Evolutionary conservation across 1,140 invertebrate genomes (phyloP).

Genomic region (Tenebrio molitor): DNA sequence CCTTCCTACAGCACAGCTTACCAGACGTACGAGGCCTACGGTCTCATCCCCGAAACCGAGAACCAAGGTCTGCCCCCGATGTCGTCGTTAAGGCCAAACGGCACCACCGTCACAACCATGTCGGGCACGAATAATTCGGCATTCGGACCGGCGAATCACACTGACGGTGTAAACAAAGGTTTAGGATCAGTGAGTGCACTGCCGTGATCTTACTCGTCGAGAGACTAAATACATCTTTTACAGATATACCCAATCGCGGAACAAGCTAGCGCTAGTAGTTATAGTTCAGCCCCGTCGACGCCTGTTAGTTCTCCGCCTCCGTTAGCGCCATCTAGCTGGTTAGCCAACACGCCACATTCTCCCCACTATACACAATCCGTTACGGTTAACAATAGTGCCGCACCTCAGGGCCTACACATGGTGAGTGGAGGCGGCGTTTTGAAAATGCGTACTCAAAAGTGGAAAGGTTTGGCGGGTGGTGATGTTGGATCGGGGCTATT

Average conservation of each 20-base stretch:
- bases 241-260: conserved; percentile 88
- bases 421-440: conserved; percentile 57
- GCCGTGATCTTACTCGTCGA: not conserved
- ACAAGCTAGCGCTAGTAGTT: conserved; percentile 89
- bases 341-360: conserved; percentile 68
- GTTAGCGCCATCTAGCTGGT: conserved; percentile 74
- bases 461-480: not conserved
- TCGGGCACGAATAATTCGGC: conserved; percentile 65
- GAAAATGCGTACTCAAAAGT: not conserved
- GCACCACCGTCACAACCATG: conserved; percentile 69
- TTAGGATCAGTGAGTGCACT: conserved; percentile 77
- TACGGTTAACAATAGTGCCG: conserved; percentile 66
- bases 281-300: conserved; percentile 91
- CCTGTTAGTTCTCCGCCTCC: conserved; percentile 90
- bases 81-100: conserved; percentile 87
- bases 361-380: conserved; percentile 70
- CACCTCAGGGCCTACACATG: conserved; percentile 69
- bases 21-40: conserved; percentile 72
- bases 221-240: conserved; percentile 49
- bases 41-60: conserved; percentile 72
- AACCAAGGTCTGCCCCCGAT: conserved; percentile 90
- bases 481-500: not conserved
- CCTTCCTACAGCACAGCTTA: conserved; percentile 68
- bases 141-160: conserved; percentile 71
- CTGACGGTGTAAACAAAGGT: conserved; percentile 84